phyloP scores from a whole-genome alignment of 2,888 invertebrate species.

The Caenorhabditis afra region DNA sequence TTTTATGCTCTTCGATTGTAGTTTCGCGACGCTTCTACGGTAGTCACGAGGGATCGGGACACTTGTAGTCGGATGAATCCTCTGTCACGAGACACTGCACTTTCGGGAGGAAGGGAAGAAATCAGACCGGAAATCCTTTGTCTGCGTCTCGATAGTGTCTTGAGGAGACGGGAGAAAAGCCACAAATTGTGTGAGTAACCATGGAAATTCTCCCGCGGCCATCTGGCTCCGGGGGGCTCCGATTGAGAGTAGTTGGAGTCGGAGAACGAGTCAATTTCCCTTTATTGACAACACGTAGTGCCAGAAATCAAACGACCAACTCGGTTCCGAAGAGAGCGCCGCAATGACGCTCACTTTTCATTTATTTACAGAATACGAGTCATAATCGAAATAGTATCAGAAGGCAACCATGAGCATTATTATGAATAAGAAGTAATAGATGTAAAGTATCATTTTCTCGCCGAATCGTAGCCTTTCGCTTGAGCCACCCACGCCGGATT shows the following conservation, averaged over 20 bases:
- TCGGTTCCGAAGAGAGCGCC: too few relatives aligned
- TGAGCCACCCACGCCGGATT: constrained; percentile 39
- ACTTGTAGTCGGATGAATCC: background rate
- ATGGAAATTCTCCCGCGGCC: constrained; percentile 45
- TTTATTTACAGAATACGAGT: too few relatives aligned
- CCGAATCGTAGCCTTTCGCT: constrained; percentile 20
- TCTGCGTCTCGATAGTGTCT: constrained; percentile 39
- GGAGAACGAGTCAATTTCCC: too few relatives aligned
- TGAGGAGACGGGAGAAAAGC: constrained; percentile 30
- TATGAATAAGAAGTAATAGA: too few relatives aligned
- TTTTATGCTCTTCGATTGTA: constrained; percentile 33
- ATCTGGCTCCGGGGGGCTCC: background rate
- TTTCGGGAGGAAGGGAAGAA: constrained; percentile 8
- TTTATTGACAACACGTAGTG: constrained; percentile 7
- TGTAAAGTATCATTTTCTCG: too few relatives aligned
- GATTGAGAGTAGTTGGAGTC: background rate
- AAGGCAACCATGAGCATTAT: too few relatives aligned
- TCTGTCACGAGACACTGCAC: background rate
- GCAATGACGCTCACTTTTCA: too few relatives aligned
- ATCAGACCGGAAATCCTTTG: constrained; percentile 27
- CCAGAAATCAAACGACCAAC: too few relatives aligned
- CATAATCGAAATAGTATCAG: too few relatives aligned
- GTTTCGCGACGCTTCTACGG: constrained; percentile 16
- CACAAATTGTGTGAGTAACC: constrained; percentile 57
- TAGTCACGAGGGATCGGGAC: constrained; percentile 30